Evolutionary conservation across 2,113 vertebrate genomes (phyloP).

Genomic region (Ondatra zibethicus): DNA sequence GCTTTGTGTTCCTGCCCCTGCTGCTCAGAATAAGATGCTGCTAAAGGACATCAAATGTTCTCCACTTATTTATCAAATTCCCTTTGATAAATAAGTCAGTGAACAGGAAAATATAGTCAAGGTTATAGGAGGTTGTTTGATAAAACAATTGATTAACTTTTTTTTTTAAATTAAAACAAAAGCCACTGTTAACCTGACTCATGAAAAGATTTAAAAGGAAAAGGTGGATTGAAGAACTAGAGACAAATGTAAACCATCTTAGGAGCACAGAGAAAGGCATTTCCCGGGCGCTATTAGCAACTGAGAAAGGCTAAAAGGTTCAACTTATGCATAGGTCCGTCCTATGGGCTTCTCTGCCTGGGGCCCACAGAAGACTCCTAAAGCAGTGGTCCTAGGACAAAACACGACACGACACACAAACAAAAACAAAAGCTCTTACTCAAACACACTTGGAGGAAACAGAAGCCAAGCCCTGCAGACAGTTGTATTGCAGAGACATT

Average conservation of each 20-base stretch:
- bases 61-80: not conserved
- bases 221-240: not conserved
- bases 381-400: not conserved
- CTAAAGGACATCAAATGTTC: not conserved
- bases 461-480: not conserved
- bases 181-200: not conserved
- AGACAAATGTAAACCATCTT: not conserved
- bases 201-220: not conserved
- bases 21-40: not conserved
- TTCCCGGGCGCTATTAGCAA: not conserved
- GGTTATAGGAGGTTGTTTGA: not conserved
- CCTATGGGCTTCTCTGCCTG: not conserved
- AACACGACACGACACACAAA: not conserved
- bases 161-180: constrained; percentile 18
- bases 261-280: not conserved
- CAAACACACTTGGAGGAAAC: not conserved
- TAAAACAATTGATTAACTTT: not conserved
- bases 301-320: not conserved
- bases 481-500: not conserved
- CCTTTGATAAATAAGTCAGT: constrained; percentile 16
- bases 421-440: not conserved
- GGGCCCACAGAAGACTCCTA: not conserved
- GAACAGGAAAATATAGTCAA: not conserved
- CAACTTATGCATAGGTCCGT: not conserved
- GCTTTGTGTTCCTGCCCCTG: not conserved